Base-by-base conservation (phyloP, 1,140 invertebrate species). In the Ooceraea biroi region DNA sequence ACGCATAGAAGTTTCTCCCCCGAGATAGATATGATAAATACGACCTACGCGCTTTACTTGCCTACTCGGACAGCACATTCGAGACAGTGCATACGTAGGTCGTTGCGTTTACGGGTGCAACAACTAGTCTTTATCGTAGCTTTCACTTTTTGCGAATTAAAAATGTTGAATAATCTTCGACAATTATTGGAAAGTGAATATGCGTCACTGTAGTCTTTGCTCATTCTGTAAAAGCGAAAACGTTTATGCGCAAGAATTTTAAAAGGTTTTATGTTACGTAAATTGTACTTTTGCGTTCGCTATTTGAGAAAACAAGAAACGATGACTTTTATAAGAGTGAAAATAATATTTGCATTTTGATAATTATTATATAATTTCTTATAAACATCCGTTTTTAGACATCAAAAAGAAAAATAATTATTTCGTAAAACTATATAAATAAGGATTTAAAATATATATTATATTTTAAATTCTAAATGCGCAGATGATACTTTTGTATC, bases 61-160 rank as follows among this genome's bases (percentile, higher is more conserved):
- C 36, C 36, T 36, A 36, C 58, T 63, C 10, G 10, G 30, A 57
- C 46, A 50, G 27, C 27, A 3, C 66, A 52, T 50, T 4, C 14
- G n/a, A 11, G 22, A 52, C 36, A n/a, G 30, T 7, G n/a, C 22
- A 4, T 14, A 65, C 27, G 11, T 74, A 58, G 11, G 25, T 60
- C 73, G n/a, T 1, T 52, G 46, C 48, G 63, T 22, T 44, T 78
- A 17, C 30, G 46, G 46, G 11, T 57, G 11, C 12, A 36, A 27
- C 48, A 61, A 7, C 41, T 22, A 27, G 19, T 46, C 22, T 58
- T 80, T 80, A 80, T 71, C n/a, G 25, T 22, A 78, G 12, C 76
- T 80, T 80, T 80, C 76, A 71, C 76, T 80, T 71, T 57, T 57
- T 22, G 11, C 41, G 22, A 22, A 71, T 71, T 80, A 71, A 69